Conservation (phyloP, 2,797 vertebrate genomes). For the Leucoraja ocellata region DNA sequence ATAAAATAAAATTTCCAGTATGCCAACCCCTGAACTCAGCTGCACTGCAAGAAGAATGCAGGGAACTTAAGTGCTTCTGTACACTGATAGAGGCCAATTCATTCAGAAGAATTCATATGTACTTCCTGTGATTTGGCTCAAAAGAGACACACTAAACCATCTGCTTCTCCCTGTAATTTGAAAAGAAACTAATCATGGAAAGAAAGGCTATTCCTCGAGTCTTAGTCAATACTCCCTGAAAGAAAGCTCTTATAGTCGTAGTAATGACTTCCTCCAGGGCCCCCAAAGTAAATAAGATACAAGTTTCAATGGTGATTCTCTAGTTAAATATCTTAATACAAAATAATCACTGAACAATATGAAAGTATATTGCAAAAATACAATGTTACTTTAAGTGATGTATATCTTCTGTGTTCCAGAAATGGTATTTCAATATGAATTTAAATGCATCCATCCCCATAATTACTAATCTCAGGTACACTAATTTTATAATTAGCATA, state of each 20-base stretch:
- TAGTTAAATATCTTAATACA: not conserved
- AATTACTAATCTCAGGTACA: not conserved
- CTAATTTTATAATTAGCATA: not conserved
- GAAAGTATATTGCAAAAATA: not conserved
- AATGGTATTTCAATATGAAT: not conserved
- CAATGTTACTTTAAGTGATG: not conserved
- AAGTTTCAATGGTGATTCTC: not conserved
- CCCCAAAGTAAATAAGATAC: not conserved
- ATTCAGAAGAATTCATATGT: not conserved
- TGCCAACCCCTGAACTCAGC: not conserved
- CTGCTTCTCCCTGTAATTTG: not conserved
- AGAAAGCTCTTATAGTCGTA: not conserved
- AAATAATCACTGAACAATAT: constrained; percentile 4
- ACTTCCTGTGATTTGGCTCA: constrained; percentile 21
- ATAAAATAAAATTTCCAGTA: not conserved
- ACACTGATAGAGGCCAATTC: constrained; percentile 14
- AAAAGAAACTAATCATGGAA: not conserved
- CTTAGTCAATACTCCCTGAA: not conserved
- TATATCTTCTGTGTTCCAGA: not conserved
- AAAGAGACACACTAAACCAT: not conserved
- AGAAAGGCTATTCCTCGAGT: not conserved
- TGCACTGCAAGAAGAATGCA: not conserved
- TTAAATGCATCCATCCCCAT: not conserved
- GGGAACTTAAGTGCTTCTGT: not conserved
- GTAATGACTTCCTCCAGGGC: not conserved